Percentiles rank a stretch among this genome's conserved stretches.
phyloP scores from a whole-genome alignment of 2,113 vertebrate species.

The Pterophyllum scalare region DNA sequence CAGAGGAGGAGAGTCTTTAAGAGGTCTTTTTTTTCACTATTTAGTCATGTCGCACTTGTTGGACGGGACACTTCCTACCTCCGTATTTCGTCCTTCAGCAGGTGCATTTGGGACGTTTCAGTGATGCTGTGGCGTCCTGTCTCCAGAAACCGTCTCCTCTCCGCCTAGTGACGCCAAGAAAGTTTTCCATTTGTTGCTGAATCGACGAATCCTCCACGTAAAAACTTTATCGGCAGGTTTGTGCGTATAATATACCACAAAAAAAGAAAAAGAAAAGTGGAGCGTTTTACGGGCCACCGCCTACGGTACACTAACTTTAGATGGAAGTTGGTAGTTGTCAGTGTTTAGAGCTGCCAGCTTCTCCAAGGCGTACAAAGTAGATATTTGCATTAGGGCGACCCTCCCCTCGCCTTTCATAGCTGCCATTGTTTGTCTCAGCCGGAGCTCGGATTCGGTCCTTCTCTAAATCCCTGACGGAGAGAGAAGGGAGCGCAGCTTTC shows the following conservation, averaged over 20 bases:
- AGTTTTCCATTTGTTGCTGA: constrained; percentile 31
- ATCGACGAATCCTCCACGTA: background rate
- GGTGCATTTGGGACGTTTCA: constrained; percentile 58
- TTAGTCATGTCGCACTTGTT: background rate
- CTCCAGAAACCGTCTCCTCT: constrained; percentile 13
- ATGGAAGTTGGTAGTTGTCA: constrained; percentile 65
- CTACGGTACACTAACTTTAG: constrained; percentile 9
- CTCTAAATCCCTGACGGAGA: constrained; percentile 79
- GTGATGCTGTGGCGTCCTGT: constrained; percentile 41
- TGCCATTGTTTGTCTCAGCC: constrained; percentile 81
- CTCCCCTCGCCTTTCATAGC: constrained; percentile 82
- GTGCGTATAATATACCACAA: background rate
- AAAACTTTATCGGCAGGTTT: background rate
- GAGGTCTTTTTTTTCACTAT: rapidly evolving
- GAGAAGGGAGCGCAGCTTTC: constrained; percentile 66
- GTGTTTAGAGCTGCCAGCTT: constrained; percentile 58
- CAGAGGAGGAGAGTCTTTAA: background rate
- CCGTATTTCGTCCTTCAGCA: constrained; percentile 45
- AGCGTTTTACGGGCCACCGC: constrained; percentile 10
- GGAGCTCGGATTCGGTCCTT: constrained; percentile 80
- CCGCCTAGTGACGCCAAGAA: background rate
- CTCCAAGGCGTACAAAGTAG: constrained; percentile 76
- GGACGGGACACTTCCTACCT: constrained; percentile 18
- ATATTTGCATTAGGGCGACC: constrained; percentile 83
- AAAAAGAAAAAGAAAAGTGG: too few relatives aligned